Evolutionary conservation across 92 coral and sea anemone species (phyloP).

Genomic region (Galaxea fascicularis): DNA sequence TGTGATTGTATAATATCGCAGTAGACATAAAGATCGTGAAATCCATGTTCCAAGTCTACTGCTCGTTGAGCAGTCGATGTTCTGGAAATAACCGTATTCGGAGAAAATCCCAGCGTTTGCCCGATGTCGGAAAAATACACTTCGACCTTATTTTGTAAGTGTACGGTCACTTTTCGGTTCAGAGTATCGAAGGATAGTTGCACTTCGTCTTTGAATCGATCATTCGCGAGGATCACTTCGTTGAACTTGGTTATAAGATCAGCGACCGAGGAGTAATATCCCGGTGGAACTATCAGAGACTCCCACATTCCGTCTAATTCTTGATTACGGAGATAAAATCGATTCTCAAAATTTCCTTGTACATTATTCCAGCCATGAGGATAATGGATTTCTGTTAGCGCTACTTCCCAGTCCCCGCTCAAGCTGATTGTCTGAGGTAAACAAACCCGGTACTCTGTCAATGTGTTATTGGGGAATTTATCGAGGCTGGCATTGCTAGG

Average conservation of each 20-base stretch:
- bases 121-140: background rate
- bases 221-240: constrained; percentile 5
- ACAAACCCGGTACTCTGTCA: constrained; percentile 59
- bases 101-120: too few relatives aligned
- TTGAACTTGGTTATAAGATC: constrained; percentile 47
- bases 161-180: constrained; percentile 40
- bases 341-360: background rate
- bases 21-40: too few relatives aligned
- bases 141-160: constrained; percentile 12
- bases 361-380: constrained; percentile 57
- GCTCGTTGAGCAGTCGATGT: constrained; percentile 41
- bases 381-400: constrained; percentile 56
- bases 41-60: constrained; percentile 40
- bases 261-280: constrained; percentile 47
- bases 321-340: constrained; percentile 29
- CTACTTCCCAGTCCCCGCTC: constrained; percentile 57
- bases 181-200: constrained; percentile 29
- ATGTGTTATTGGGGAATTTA: constrained; percentile 49
- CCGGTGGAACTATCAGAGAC: constrained; percentile 20
- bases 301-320: constrained; percentile 11
- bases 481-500: constrained; percentile 59
- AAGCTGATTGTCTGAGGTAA: constrained; percentile 47
- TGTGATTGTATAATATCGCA: constrained; percentile 61
- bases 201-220: constrained; percentile 18
- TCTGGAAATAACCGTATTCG: constrained; percentile 1